Conservation (phyloP, 53 echinoderm and acorn worm genomes). For the Zoroaster sp. region DNA sequence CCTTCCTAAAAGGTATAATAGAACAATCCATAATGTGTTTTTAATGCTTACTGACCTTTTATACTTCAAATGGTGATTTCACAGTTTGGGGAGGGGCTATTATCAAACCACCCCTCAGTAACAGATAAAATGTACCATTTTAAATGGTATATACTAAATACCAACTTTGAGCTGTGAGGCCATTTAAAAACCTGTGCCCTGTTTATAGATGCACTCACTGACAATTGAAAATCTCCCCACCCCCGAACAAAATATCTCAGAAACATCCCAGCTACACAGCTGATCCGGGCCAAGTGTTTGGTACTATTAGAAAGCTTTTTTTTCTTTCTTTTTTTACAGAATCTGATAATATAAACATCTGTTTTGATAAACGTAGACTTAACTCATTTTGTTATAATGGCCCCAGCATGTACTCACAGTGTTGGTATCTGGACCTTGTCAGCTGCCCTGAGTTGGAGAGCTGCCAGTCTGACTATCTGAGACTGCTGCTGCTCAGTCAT, state of each 20-base stretch:
- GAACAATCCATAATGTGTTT: not conserved
- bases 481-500: slow-evolving; percentile 57
- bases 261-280: not conserved
- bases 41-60: too few relatives aligned
- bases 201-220: too few relatives aligned
- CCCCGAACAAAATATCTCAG: too few relatives aligned
- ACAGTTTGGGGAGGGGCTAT: not conserved
- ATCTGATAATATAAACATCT: not conserved
- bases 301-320: not conserved
- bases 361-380: too few relatives aligned
- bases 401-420: slow-evolving; percentile 57
- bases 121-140: not conserved
- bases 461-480: slow-evolving; percentile 66
- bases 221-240: too few relatives aligned
- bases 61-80: too few relatives aligned
- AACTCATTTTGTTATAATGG: too few relatives aligned
- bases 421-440: slow-evolving; percentile 85
- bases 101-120: not conserved
- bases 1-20: slow-evolving; percentile 61
- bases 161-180: too few relatives aligned
- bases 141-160: not conserved
- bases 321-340: not conserved
- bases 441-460: slow-evolving; percentile 66
- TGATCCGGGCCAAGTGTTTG: not conserved
- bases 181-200: too few relatives aligned